Base-by-base conservation (phyloP, 2,888 invertebrate genomes). In the Trisateles emortualis region DNA sequence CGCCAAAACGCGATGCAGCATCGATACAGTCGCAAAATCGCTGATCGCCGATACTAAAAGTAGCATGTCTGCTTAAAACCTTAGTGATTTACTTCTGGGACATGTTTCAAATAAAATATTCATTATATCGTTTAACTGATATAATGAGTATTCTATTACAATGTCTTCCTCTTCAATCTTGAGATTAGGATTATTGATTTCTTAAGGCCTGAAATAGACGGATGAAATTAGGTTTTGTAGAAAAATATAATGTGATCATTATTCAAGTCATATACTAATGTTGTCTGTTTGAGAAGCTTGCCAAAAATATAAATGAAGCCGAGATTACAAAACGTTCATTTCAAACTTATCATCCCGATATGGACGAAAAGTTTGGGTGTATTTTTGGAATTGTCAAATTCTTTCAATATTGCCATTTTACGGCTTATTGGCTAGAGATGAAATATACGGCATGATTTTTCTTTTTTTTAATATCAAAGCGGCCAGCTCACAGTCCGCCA, bases 271-370 rank as follows among this genome's bases (percentile, higher is more conserved):
- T 39, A 13, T 24, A 39, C 19, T 22, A 22, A 39, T 22, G 22
- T 22, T 22, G 39, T 22, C 39, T 16, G 39, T 39, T 22, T n/a
- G 2, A 22, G 22, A 6, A 11, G 6, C 22, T 22, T 39, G 39
- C 22, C 11, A 13, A 24, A 35, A 19, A 39, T 39, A 39, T 19
- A 22, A 39, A 39, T 39, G 39, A 22, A 22, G 39, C 22, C 8
- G 22, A 13, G 19, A 39, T 39, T 39, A 39, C 39, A 8, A 39
- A 22, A 39, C 39, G 11, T 39, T 39, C 5, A 39, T 39, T 22
- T 39, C 22, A 19, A 22, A 39, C 22, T 39, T 39, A 22, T 39
- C 13, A 39, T 39, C 10, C 8, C 9, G 22, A 10, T 39, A 39
- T 22, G 3, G 8, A 10, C 6, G 8, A 36, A 29, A 35, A 35